Conservation (phyloP, 1,140 invertebrate genomes). For the Lordiphosa collinella region DNA sequence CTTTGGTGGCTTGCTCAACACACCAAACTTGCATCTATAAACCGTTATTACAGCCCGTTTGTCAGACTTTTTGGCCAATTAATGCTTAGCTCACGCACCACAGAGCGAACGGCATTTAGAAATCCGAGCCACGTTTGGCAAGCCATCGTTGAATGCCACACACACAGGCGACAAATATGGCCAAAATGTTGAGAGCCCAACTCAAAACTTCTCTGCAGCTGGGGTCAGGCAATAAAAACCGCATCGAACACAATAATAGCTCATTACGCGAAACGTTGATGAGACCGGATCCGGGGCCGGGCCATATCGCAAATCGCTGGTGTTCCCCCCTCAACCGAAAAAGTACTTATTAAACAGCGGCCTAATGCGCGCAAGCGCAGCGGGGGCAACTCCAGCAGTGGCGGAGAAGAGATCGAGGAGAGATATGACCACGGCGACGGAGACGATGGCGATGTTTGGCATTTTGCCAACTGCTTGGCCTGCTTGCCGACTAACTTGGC, state of each 20-base stretch:
- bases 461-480: slow-evolving; percentile 39
- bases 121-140: slow-evolving; percentile 40
- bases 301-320: slow-evolving; percentile 52
- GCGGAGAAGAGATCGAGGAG: slow-evolving; percentile 24
- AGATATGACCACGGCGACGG: slow-evolving; percentile 35
- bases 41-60: slow-evolving; percentile 40
- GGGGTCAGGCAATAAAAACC: slow-evolving; percentile 47
- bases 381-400: slow-evolving; percentile 17
- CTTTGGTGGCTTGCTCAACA: neutral
- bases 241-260: slow-evolving; percentile 45
- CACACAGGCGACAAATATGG: slow-evolving; percentile 72
- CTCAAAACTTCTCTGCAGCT: slow-evolving; percentile 10
- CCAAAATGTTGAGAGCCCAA: slow-evolving; percentile 48
- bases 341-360: slow-evolving; percentile 22
- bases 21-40: slow-evolving; percentile 34
- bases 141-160: slow-evolving; percentile 37
- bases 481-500: slow-evolving; percentile 21
- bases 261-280: slow-evolving; percentile 58
- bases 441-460: slow-evolving; percentile 12
- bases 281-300: slow-evolving; percentile 27
- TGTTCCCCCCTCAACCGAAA: neutral
- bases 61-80: slow-evolving; percentile 38
- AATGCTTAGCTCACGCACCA: slow-evolving; percentile 51
- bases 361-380: slow-evolving; percentile 31
- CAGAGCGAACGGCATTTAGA: slow-evolving; percentile 18